Base-by-base conservation (phyloP, 2,888 invertebrate genomes). In the Branchipolynoe longqiensis region DNA sequence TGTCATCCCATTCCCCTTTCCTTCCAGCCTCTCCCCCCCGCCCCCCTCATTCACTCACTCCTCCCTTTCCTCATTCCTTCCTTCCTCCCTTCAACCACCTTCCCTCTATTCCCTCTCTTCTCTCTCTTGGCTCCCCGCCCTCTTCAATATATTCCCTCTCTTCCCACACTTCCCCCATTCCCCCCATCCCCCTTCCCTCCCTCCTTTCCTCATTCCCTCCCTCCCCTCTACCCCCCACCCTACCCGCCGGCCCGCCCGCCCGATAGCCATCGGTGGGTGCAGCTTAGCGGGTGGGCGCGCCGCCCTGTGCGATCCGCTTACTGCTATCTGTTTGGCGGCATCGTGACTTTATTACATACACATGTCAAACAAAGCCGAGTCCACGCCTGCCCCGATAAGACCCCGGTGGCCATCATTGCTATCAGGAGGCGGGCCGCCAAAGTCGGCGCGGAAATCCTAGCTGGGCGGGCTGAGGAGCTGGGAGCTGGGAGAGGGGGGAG, bases 271-370 rank as follows among this genome's bases (percentile, higher is more conserved):
- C n/a, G n/a, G n/a, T n/a, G n/a, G n/a, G n/a, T n/a, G n/a, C n/a
- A n/a, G n/a, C n/a, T n/a, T n/a, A n/a, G n/a, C n/a, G n/a, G n/a
- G n/a, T 3, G 56, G 56, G 18, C 1, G 56, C 28, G 28, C 3
- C 28, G 62, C 12, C 62, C 25, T 25, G 3, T 14, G n/a, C 14
- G 73, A 73, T 73, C 73, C 73, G 73, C 73, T 73, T 73, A 73
- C n/a, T 1, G 73, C 38, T 41, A 40, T 41, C 41, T 14, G 38
- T 14, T 41, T 18, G 40, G 6, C 3, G n/a, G 40, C 12, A 38
- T 18, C 64, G 4, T 28, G 74, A 40, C 74, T 40, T 74, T 78
- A 48, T 78, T 78, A 78, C 78, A 78, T 78, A 78, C 78, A 78
- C 78, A 78, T 78, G 78, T 41, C 54, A 41, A 48, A 78, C 78